Conservation (phyloP, 2,113 vertebrate species). For the Gymnarchus niloticus region DNA sequence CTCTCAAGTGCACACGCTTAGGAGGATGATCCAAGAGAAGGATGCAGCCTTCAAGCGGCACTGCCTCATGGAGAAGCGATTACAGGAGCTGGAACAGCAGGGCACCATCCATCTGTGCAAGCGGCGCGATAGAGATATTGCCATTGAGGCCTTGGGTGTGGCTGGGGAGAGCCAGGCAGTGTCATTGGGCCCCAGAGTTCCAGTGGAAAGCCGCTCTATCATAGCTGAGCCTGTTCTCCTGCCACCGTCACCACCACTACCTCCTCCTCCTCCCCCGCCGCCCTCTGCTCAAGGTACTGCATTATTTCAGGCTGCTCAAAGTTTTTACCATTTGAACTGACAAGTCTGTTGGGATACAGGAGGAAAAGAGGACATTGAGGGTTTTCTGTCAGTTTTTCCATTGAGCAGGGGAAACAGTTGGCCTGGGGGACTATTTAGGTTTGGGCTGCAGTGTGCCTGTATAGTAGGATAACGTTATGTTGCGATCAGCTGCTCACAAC, state of each 20-base stretch:
- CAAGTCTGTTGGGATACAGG: neutral
- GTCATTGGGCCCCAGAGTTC: neutral
- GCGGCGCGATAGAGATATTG: constrained; percentile 63
- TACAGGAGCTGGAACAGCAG: constrained; percentile 66
- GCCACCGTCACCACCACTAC: constrained; percentile 63
- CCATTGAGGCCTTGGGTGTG: constrained; percentile 50
- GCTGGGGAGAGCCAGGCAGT: neutral
- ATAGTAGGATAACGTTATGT: neutral
- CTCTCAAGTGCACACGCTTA: constrained; percentile 78
- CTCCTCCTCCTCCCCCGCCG: constrained; percentile 48
- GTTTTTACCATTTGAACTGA: neutral
- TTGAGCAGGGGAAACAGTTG: neutral
- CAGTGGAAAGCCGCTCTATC: neutral
- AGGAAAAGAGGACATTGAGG: no score
- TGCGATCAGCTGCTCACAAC: neutral
- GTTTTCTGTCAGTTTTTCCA: neutral
- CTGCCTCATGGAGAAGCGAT: constrained; percentile 69
- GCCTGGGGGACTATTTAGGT: neutral
- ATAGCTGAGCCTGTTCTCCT: neutral
- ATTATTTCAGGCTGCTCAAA: neutral
- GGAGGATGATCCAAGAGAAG: constrained; percentile 84
- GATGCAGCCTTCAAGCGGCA: constrained; percentile 83
- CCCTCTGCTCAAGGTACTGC: constrained; percentile 48
- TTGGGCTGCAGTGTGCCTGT: neutral
- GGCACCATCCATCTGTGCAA: constrained; percentile 68